A percentile compares a stretch with the other conserved stretches of the same genome.
These are phyloP conservation scores for Sinocyclocheilus grahami DNA, from an alignment of 2,113 vertebrate genomes.

Conservation along the genomic window DNA sequence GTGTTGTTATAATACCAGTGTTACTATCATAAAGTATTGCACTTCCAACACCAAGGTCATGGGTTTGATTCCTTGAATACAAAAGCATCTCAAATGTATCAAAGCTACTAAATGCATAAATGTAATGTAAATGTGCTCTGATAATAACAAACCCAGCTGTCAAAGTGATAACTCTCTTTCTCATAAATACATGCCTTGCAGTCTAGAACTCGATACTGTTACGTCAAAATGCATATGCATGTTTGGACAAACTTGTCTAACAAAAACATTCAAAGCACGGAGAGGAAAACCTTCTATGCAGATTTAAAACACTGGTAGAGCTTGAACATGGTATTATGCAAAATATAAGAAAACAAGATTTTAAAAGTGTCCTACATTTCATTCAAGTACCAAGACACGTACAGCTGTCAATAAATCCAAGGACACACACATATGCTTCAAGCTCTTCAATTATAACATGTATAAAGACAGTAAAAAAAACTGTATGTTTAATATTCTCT, in stretches of 20 bases:
- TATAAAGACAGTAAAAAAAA: slow-evolving; percentile 36
- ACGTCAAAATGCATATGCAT: not conserved
- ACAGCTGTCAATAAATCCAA: slow-evolving; percentile 37
- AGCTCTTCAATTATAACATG: slow-evolving; percentile 28
- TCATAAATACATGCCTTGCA: slow-evolving; percentile 19
- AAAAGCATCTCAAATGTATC: not conserved
- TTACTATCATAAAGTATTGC: not conserved
- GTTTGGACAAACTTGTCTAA: slow-evolving; percentile 10
- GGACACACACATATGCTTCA: slow-evolving; percentile 48
- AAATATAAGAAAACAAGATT: slow-evolving; percentile 25
- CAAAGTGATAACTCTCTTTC: not conserved
- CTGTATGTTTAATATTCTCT: slow-evolving; percentile 63
- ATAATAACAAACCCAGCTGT: not conserved
- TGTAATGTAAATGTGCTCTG: not conserved
- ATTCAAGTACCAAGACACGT: slow-evolving; percentile 27
- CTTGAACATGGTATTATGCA: not conserved
- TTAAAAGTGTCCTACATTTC: not conserved
- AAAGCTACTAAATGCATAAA: not conserved
- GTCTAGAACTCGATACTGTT: not conserved
- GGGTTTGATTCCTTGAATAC: no score
- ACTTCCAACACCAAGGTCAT: not conserved
- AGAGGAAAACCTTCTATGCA: not conserved
- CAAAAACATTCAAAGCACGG: not conserved
- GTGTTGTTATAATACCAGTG: not conserved
- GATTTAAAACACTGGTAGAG: not conserved